phyloP scores from a whole-genome alignment of 2,888 invertebrate genomes.

The Drosophila mulleri region DNA sequence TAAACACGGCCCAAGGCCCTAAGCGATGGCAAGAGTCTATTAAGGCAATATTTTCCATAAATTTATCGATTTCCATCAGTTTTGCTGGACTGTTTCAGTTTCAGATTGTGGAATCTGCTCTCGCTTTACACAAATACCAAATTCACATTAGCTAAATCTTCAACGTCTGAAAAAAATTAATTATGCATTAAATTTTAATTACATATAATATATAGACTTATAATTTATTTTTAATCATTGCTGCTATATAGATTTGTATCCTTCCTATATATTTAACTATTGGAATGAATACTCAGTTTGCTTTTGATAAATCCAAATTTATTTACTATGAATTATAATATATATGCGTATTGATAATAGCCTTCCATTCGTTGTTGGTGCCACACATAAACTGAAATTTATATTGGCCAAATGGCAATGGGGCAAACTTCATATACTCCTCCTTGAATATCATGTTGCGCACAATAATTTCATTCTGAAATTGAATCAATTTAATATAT shows the following conservation, averaged over 20 bases:
- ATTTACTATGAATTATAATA: neutral
- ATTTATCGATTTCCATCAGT: slow-evolving; percentile 11
- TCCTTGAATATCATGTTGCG: slow-evolving; percentile 21
- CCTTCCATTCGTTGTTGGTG: slow-evolving; percentile 25
- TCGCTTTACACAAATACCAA: neutral
- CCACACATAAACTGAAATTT: slow-evolving; percentile 16
- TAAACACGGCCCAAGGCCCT: slow-evolving; percentile 4
- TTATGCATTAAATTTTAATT: neutral
- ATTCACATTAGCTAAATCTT: neutral
- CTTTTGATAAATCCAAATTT: neutral
- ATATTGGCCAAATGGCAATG: slow-evolving; percentile 41
- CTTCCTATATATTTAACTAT: neutral
- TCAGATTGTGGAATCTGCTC: neutral
- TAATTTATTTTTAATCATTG: neutral
- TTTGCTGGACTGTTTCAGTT: neutral
- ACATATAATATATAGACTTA: neutral
- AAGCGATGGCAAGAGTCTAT: neutral
- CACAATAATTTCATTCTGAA: slow-evolving; percentile 32
- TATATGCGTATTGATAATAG: neutral
- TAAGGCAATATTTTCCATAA: neutral
- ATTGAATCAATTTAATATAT: neutral
- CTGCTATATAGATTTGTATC: neutral
- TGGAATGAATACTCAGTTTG: neutral
- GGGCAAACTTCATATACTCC: slow-evolving; percentile 14
- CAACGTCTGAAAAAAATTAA: neutral